Evolutionary conservation across 1,140 invertebrate genomes (phyloP).

Genomic region (Drosophila orosa): DNA sequence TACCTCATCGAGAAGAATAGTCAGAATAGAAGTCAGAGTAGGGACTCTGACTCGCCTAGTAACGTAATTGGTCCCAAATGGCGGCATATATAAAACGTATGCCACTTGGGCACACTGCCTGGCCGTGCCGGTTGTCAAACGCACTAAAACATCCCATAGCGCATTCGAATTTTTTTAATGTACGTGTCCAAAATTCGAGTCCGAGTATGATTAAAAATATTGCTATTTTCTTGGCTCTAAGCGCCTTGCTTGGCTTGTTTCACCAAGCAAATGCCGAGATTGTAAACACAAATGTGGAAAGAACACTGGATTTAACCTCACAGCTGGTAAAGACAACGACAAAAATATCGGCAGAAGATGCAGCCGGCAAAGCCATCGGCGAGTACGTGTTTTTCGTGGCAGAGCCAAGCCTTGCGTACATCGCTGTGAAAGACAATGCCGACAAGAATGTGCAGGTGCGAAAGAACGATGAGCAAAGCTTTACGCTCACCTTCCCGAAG

Average conservation of each 20-base stretch:
- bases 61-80: neutral
- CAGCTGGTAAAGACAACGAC: constrained; percentile 94
- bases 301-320: constrained; percentile 93
- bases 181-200: constrained; percentile 45
- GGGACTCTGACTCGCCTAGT: too few species aligned
- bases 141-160: constrained; percentile 25
- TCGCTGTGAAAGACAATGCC: constrained; percentile 88
- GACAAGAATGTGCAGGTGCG: constrained; percentile 87
- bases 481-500: constrained; percentile 46
- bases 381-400: constrained; percentile 89
- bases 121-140: constrained; percentile 19
- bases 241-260: constrained; percentile 10
- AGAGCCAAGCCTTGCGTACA: constrained; percentile 89
- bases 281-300: constrained; percentile 92
- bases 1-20: neutral
- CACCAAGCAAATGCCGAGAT: constrained; percentile 84
- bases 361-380: constrained; percentile 88
- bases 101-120: constrained; percentile 4
- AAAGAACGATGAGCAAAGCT: constrained; percentile 84
- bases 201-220: constrained; percentile 25
- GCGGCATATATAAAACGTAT: neutral
- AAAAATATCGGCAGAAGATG: constrained; percentile 93
- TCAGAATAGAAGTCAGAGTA: too few species aligned
- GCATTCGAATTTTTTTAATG: constrained; percentile 37
- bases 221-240: constrained; percentile 25